phyloP scores from a whole-genome alignment of 2,888 invertebrate genomes.

The Cerastoderma edule region DNA sequence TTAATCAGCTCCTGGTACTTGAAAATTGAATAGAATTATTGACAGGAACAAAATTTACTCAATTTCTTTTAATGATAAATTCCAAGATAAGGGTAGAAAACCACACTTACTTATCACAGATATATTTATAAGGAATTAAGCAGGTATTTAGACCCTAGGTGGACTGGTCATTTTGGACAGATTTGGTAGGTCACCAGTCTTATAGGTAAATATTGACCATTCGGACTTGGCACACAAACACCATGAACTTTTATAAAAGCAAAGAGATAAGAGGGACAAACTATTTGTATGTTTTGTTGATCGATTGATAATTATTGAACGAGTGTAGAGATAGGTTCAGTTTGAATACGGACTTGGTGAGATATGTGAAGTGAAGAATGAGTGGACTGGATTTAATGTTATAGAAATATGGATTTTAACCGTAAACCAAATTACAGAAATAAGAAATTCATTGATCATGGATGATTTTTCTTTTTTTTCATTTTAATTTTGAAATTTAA shows the following conservation, averaged over 20 bases:
- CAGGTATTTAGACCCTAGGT: conserved; percentile 11
- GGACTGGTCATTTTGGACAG: conserved; percentile 25
- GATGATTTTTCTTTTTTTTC: too few species aligned
- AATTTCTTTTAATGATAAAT: too few species aligned
- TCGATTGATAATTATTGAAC: conserved; percentile 21
- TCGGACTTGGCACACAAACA: conserved; percentile 9
- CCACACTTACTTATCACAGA: conserved; percentile 10
- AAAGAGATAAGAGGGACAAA: conserved; percentile 18
- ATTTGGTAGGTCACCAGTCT: conserved; percentile 2
- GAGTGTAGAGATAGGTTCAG: conserved; percentile 10
- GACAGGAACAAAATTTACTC: too few species aligned
- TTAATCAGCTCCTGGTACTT: too few species aligned
- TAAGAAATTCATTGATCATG: too few species aligned
- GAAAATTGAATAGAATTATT: too few species aligned
- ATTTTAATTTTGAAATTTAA: too few species aligned
- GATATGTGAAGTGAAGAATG: conserved; percentile 9
- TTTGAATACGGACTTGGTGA: conserved; percentile 2
- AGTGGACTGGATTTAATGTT: not conserved
- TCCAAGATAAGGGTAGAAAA: conserved; percentile 18
- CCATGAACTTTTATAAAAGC: conserved; percentile 9
- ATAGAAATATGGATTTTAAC: conserved; percentile 1
- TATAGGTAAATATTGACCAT: conserved; percentile 18
- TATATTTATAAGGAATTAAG: conserved; percentile 22
- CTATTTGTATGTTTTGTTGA: conserved; percentile 11
- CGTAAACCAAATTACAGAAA: not conserved